Conservation (phyloP, 2,797 vertebrate species). For the Cyclura pinguis region DNA sequence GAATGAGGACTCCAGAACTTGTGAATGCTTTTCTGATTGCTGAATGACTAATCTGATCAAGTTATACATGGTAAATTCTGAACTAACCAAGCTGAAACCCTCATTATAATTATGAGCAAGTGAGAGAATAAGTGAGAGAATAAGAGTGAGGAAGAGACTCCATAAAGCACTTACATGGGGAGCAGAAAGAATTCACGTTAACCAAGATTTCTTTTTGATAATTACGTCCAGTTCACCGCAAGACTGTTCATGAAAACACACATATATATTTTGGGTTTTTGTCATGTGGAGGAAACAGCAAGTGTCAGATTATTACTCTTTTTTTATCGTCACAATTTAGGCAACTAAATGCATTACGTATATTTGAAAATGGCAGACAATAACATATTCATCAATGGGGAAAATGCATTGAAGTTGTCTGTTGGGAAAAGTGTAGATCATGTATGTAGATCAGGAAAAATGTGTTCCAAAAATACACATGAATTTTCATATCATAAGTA, state of each 20-base stretch:
- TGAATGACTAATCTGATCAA: not conserved
- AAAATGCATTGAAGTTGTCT: not conserved
- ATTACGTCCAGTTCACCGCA: not conserved
- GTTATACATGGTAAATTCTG: not conserved
- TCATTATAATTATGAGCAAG: too few relatives aligned
- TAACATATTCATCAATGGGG: not conserved
- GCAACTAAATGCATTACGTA: too few relatives aligned
- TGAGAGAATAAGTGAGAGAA: too few relatives aligned
- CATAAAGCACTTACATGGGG: not conserved
- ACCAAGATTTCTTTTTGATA: not conserved
- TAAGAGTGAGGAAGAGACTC: too few relatives aligned
- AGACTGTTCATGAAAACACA: not conserved
- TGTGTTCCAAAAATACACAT: not conserved
- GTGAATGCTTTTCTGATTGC: not conserved
- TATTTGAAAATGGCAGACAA: too few relatives aligned
- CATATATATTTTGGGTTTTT: not conserved
- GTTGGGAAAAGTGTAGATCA: not conserved
- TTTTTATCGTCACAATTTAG: too few relatives aligned
- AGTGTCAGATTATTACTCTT: not conserved
- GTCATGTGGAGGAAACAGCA: not conserved
- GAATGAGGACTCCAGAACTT: not conserved
- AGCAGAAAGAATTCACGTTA: not conserved
- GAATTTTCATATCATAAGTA: too few relatives aligned
- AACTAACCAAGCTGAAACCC: not conserved
- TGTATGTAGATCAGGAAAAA: too few relatives aligned